Evolutionary conservation across 35 echinoderm and acorn worm species (phyloP), one percentile per base, ranked within the genome.

Genomic region (Ophiothrix spiculata): DNA sequence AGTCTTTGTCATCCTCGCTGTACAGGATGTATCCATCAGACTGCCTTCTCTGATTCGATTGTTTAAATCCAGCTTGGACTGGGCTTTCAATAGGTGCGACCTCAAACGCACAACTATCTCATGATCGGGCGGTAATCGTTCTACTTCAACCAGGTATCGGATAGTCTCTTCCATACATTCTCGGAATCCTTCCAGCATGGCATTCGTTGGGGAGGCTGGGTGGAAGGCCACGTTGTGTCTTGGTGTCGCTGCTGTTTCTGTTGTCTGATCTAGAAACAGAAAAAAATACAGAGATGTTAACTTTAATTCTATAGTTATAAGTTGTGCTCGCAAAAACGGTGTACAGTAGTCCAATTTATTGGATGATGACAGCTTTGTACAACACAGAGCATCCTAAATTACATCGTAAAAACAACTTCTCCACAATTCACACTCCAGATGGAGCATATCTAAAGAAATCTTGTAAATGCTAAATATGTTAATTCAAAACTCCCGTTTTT

Each of bases 141-240:
- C 92, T 17, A 86, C 87, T 69, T 93, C 87, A 12, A 93, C 83
- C 17, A 93, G 54, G 49, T 89, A 93, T 35, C 92, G 81, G 32
- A 93, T 93, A 10, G 92, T 88, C 60, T 93, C 92, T 79, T 93
- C 82, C 86, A 88, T 85, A 49, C 92, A 93, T 40, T 89, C 92
- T 73, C 84, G 79, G 69, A 89, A 93, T 35, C 92, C 92, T 32
- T 86, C 90, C 8, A 84, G 37, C 42, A 90, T 90, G 74, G 88
- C 88, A 76, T 90, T 80, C 6, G 81, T 83, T 12, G 88, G 88
- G 6, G 88, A 82, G 11, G 54, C 35, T 4, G 81, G 81, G 54
- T 64, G 54, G 40, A 84, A 84, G 17, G 60, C 60, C 3, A 69
- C 60, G 60, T 69, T 69, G 25, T 69, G 60, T n/a, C 60, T 6